A percentile compares a stretch with the other conserved stretches of the same genome.
Conservation (phyloP, 2,797 vertebrate genomes). For the Gouania willdenowi region DNA sequence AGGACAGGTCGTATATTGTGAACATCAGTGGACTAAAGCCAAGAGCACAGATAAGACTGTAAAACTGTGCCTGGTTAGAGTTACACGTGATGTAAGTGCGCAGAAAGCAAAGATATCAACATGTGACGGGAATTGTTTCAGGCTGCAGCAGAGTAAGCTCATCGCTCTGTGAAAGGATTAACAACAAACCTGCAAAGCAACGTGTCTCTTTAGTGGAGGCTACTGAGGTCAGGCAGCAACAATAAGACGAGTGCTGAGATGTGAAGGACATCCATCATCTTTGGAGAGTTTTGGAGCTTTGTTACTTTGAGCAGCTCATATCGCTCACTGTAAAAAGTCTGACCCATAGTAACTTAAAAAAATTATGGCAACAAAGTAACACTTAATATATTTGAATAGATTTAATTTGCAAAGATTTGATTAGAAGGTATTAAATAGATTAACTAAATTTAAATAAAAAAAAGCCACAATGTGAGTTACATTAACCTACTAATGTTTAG, state of each 20-base stretch:
- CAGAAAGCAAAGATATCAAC: background rate
- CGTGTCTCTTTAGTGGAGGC: constrained; percentile 39
- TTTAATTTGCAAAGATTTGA: too few relatives aligned
- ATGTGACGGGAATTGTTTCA: too few relatives aligned
- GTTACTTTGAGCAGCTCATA: constrained; percentile 11
- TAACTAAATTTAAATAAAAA: too few relatives aligned
- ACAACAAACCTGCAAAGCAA: constrained; percentile 34
- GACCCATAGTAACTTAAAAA: too few relatives aligned
- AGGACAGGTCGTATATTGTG: constrained; percentile 81
- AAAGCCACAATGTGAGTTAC: too few relatives aligned
- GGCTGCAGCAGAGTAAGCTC: constrained; percentile 35
- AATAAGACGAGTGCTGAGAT: constrained; percentile 40
- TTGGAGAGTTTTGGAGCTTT: constrained; percentile 29
- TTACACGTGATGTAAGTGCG: constrained; percentile 14
- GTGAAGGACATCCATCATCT: constrained; percentile 33
- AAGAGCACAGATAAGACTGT: constrained; percentile 25
- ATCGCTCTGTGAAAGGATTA: constrained; percentile 49
- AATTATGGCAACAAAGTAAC: too few relatives aligned
- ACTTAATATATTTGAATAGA: too few relatives aligned
- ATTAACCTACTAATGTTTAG: too few relatives aligned
- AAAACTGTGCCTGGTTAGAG: constrained; percentile 14
- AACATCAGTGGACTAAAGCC: constrained; percentile 67
- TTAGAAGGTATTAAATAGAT: too few relatives aligned
- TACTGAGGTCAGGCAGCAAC: constrained; percentile 38
- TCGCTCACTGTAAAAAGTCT: too few relatives aligned